Conservation (phyloP, 1,140 invertebrate species). For the Drosophila parabipectinata region DNA sequence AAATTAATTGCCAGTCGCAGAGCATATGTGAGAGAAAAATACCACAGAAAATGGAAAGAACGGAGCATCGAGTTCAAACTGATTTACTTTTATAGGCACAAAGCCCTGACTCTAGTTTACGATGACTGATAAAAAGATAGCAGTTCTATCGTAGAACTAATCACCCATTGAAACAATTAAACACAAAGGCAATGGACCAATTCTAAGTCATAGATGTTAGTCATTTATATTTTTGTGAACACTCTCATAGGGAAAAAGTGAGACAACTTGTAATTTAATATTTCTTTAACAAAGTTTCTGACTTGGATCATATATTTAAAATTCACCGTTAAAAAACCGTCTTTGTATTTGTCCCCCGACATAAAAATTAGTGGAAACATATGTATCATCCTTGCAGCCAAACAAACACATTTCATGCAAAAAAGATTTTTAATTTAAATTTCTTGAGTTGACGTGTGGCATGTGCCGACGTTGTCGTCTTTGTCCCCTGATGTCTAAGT, state of each 20-base stretch:
- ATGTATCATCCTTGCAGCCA: conserved; percentile 57
- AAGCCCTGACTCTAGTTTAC: conserved; percentile 58
- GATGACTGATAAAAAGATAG: conserved; percentile 23
- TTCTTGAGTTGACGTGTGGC: conserved; percentile 79
- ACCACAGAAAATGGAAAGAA: conserved; percentile 9
- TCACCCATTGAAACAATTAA: conserved; percentile 16
- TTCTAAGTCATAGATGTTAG: background rate
- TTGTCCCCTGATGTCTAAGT: conserved; percentile 69
- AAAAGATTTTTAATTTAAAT: conserved; percentile 82
- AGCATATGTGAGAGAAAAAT: conserved; percentile 67
- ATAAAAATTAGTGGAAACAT: conserved; percentile 46
- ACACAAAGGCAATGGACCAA: background rate
- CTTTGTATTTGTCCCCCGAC: background rate
- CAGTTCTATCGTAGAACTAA: conserved; percentile 12
- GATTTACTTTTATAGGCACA: conserved; percentile 76
- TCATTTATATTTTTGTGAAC: background rate
- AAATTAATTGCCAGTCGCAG: conserved; percentile 69
- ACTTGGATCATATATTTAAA: too few relatives aligned
- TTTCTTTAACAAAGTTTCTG: too few relatives aligned
- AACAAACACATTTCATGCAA: conserved; percentile 71
- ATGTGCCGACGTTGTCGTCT: conserved; percentile 66
- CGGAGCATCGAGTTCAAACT: conserved; percentile 43
- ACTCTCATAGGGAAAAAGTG: too few relatives aligned
- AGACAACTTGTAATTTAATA: background rate
- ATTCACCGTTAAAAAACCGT: background rate